Percentiles rank a stretch among this genome's conserved stretches.
Evolutionary conservation across 2,888 invertebrate species (phyloP).

Genomic region (Griposia aprilina): DNA sequence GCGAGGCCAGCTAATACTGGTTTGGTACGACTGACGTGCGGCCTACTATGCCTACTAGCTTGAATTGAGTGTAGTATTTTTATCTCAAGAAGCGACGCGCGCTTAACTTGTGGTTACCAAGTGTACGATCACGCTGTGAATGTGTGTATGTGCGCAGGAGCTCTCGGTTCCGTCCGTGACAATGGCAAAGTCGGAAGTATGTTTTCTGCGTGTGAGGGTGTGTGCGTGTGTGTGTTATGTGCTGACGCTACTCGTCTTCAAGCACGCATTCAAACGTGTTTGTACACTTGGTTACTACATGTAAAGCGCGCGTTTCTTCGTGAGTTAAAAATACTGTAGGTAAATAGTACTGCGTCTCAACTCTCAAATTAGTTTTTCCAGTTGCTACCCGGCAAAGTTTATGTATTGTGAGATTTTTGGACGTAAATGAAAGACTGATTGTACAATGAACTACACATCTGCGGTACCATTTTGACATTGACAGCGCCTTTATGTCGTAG

Average conservation of each 20-base stretch:
- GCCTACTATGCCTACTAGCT: neutral
- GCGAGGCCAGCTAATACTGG: neutral
- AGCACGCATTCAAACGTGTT: neutral
- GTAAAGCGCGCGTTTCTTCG: neutral
- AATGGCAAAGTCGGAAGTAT: neutral
- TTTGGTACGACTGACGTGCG: neutral
- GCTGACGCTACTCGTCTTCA: neutral
- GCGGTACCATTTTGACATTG: neutral
- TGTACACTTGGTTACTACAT: neutral
- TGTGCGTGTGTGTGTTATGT: neutral
- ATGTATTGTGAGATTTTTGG: neutral
- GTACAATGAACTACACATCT: too few species aligned
- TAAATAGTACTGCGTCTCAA: neutral
- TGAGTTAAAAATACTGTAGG: neutral
- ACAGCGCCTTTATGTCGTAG: neutral
- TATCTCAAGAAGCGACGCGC: neutral
- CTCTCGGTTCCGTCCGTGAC: neutral
- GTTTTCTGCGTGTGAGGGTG: neutral
- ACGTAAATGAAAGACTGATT: neutral
- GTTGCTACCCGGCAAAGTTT: neutral
- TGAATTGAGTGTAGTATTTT: neutral
- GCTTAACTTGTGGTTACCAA: neutral
- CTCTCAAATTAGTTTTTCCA: neutral
- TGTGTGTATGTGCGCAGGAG: neutral
- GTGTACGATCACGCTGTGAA: neutral